These are phyloP conservation scores for Mohoua ochrocephala DNA, from an alignment of 2,113 vertebrate genomes.

Conservation along the genomic window DNA sequence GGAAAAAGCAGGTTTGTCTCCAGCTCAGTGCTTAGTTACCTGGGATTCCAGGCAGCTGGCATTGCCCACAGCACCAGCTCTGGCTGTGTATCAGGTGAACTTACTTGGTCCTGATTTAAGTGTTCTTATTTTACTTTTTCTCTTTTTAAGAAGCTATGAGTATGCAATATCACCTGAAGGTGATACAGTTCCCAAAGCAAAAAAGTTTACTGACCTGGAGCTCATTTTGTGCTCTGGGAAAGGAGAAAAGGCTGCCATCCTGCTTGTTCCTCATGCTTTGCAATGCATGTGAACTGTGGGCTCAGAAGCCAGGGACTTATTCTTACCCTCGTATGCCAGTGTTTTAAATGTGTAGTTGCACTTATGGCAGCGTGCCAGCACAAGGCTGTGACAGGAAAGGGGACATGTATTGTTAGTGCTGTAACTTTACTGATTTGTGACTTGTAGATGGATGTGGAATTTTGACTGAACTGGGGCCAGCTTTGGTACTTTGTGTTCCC, in stretches of 20 bases:
- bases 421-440: background rate
- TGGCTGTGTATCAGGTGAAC: background rate
- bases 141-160: background rate
- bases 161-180: background rate
- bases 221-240: accelerated
- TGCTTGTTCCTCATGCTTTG: background rate
- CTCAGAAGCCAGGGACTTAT: background rate
- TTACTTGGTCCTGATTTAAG: background rate
- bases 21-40: background rate
- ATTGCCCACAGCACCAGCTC: background rate
- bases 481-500: background rate
- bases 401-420: background rate
- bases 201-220: background rate
- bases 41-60: background rate
- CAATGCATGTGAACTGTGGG: background rate
- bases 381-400: background rate
- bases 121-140: background rate
- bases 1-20: background rate
- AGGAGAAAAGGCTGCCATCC: background rate
- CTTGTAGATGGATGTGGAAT: background rate
- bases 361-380: background rate
- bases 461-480: constrained; percentile 8
- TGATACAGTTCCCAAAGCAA: background rate
- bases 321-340: background rate
- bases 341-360: background rate